Base-by-base conservation (phyloP, 2,888 invertebrate species). In the Stenodema calcarata region DNA sequence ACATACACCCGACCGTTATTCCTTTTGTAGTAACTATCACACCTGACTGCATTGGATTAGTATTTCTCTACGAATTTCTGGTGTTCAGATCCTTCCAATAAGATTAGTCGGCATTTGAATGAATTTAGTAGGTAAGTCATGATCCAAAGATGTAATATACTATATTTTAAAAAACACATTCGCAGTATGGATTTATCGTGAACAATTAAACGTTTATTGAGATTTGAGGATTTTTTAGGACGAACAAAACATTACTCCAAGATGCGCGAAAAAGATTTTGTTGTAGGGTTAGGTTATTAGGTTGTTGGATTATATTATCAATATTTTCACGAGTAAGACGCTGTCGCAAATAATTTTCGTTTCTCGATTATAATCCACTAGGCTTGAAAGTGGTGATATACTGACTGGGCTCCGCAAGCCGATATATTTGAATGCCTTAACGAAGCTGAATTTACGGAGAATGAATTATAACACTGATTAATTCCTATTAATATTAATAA, bases 121-220 rank as follows among this genome's bases (percentile, higher is more conserved):
- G 75, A 75, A 75, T 75, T 75, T 75, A 30, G 42, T 75, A 75
- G 75, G 30, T 16, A 18, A 75, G n/a, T 75, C 35, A 42, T 75
- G 42, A 75, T 75, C 75, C 75, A 75, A 75, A 75, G 75, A 75
- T 75, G 14, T 69, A n/a, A n/a, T 75, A 41, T 75, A 75, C n/a
- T n/a, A n/a, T n/a, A n/a, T n/a, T 75, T 75, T 42, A 35, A 35
- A 27, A 23, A 62, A 62, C 2, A 23, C 35, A 23, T 70, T 0
- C 30, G 16, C 12, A 23, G 1, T 42, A 75, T 62, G 62, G 62
- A 62, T 18, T 75, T 75, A 12, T 28, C 28, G 73, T 75, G 9
- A 35, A 30, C 30, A 41, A 16, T 16, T 16, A 28, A 69, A 35
- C 30, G 23, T 73, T n/a, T 28, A 28, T 6, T 73, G 14, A 73